Base-by-base conservation (phyloP, 2,888 invertebrate genomes). In the Drosophila neonasuta region DNA sequence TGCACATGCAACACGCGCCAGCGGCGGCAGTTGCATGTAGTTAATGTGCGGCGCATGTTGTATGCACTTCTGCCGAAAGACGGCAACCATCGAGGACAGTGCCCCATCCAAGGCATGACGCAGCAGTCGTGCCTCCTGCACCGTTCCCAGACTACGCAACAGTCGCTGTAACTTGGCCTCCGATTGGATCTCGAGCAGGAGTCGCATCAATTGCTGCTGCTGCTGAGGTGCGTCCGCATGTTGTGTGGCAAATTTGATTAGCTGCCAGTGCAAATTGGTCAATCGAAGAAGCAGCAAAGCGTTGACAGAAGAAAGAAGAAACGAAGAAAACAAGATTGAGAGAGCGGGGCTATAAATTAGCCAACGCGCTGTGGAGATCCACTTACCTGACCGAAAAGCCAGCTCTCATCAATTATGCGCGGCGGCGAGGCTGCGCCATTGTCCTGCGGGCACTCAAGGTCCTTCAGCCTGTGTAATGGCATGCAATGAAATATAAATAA, bases 101-200 rank as follows among this genome's bases (percentile, higher is more conserved):
- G 93, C 89, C 9, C 92, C 90, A 82, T 91, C 91, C 63, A 93
- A 92, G 68, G 92, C 92, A 3, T 92, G 91, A 30, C 89, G 87
- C 7, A 93, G 86, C 42, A 93, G 90, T 86, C 92, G 92, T 58
- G 92, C 80, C 68, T 84, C 91, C 49, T 83, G 84, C 44, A 56
- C 65, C 3, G 65, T 15, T 0, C 81, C 86, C 62, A 77, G 72
- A 51, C 79, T 82, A 44, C 77, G 86, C 88, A 93, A 91, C 54
- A 93, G 91, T 24, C 91, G 90, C 73, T 89, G 91, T 78, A 92
- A 83, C 80, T 91, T 91, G 36, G 87, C 85, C 75, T 91, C 91
- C 65, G 91, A 91, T 73, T 89, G 90, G 55, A 91, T 90, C 71
- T 90, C 90, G 62, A 90, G 80, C 4, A 90, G 83, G 65, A 90